A percentile compares a stretch with the other conserved stretches of the same genome.
Evolutionary conservation across 2,113 vertebrate species (phyloP).

Genomic region (Actinemys pallida): DNA sequence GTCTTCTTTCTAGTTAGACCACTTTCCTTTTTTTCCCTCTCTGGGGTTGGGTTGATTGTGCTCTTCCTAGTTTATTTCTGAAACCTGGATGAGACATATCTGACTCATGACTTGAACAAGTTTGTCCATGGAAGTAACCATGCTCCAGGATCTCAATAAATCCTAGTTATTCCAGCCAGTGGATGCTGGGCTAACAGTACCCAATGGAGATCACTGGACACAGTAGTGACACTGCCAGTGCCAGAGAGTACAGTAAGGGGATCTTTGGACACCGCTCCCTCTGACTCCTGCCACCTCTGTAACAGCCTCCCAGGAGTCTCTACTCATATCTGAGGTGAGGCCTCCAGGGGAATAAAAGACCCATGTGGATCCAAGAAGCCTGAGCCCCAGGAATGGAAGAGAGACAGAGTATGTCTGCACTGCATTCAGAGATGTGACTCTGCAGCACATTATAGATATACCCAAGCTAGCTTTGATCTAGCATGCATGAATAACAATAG

Average conservation of each 20-base stretch:
- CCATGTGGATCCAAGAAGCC: not conserved
- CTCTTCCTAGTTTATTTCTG: not conserved
- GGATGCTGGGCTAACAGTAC: not conserved
- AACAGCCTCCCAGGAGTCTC: not conserved
- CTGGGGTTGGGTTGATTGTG: not conserved
- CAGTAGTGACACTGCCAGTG: rapidly evolving
- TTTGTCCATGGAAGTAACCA: not conserved
- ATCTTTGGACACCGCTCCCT: not conserved
- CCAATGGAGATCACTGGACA: not conserved
- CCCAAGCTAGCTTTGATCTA: not conserved
- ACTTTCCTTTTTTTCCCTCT: not conserved
- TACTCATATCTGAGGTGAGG: not conserved
- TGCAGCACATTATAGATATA: not conserved
- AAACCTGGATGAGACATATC: not conserved
- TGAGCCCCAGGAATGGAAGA: not conserved
- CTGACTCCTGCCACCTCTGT: not conserved
- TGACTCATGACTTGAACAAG: not conserved
- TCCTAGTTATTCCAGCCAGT: not conserved
- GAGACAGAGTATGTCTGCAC: not conserved
- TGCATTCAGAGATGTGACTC: not conserved
- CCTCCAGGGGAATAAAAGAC: not conserved
- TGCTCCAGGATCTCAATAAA: not conserved
- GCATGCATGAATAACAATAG: not conserved
- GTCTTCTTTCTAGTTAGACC: no score
- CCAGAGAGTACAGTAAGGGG: not conserved